Percentiles rank a stretch among this genome's conserved stretches.
Conservation (phyloP, 2,113 vertebrate genomes). For the Butorides virescens region DNA sequence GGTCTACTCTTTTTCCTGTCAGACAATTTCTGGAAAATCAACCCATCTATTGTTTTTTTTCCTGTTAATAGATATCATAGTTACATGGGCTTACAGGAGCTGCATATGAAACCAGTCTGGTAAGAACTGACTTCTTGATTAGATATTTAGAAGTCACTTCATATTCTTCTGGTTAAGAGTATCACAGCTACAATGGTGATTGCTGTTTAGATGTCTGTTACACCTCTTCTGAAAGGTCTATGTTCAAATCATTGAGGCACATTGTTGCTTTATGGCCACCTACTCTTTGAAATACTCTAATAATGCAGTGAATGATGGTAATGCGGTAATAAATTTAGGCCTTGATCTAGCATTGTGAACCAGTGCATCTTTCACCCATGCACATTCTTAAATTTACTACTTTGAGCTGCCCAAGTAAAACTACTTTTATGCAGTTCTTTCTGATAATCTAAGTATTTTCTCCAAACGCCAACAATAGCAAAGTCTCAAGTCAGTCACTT, state of each 20-base stretch:
- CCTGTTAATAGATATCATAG: neutral
- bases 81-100: neutral
- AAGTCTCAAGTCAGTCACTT: neutral
- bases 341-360: neutral
- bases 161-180: neutral
- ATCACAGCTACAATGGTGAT: neutral
- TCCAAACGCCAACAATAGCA: neutral
- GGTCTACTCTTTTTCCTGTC: neutral
- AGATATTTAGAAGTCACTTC: neutral
- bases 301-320: neutral
- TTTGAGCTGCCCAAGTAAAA: neutral
- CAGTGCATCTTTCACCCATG: neutral
- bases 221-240: neutral
- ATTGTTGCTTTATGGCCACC: neutral
- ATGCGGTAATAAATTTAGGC: neutral
- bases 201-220: neutral
- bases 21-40: neutral
- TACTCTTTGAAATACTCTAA: constrained; percentile 4
- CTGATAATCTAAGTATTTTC: neutral
- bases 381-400: neutral
- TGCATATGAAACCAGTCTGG: neutral
- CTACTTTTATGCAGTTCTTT: neutral
- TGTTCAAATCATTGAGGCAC: neutral
- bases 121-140: neutral
- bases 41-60: neutral